These are phyloP conservation scores for Tyrannus savana DNA, from an alignment of 2,113 vertebrate genomes.

Conservation along the genomic window DNA sequence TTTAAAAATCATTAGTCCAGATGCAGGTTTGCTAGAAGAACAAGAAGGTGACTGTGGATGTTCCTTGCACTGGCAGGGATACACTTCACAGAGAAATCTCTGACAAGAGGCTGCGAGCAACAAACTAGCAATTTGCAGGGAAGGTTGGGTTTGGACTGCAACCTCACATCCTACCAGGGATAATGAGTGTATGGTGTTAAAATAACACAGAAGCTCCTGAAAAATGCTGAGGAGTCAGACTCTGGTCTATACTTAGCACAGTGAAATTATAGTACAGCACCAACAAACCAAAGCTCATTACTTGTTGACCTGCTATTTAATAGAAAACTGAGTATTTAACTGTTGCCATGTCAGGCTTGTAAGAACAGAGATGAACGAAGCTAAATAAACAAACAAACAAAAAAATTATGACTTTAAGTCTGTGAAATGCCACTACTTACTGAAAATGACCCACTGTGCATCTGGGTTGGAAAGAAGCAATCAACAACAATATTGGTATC, in stretches of 20 bases:
- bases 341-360: neutral
- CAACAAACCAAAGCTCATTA: neutral
- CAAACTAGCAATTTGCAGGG: conserved; percentile 37
- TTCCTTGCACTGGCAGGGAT: neutral
- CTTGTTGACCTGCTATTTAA: neutral
- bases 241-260: conserved; percentile 32
- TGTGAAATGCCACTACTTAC: neutral
- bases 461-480: neutral
- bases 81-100: neutral
- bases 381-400: neutral
- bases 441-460: neutral
- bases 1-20: neutral
- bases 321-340: neutral
- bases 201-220: conserved; percentile 10
- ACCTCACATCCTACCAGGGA: neutral
- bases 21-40: neutral
- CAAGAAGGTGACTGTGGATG: neutral
- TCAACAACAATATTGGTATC: neutral
- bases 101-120: neutral
- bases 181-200: conserved; percentile 13
- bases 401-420: neutral
- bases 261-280: neutral
- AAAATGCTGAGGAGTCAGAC: conserved; percentile 32
- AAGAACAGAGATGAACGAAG: neutral
- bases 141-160: conserved; percentile 12